Conservation (phyloP, 2,888 invertebrate species). For the Pseudanteris insignis region DNA sequence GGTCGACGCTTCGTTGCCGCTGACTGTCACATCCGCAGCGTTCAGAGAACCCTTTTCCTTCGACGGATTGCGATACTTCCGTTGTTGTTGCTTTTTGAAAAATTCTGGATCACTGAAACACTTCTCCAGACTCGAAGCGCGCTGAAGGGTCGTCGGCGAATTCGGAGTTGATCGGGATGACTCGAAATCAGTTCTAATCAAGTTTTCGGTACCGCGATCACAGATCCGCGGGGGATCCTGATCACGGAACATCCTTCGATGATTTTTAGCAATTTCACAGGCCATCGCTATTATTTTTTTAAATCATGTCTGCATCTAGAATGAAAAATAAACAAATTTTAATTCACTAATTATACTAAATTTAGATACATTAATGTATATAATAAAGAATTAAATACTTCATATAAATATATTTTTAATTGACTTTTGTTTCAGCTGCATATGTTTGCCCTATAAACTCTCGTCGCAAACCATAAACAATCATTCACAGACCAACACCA, state of each 20-base stretch:
- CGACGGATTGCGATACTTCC: slow-evolving; percentile 35
- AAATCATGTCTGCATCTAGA: no score
- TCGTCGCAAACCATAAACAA: no score
- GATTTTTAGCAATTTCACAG: slow-evolving; percentile 57
- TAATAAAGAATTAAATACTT: no score
- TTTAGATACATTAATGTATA: no score
- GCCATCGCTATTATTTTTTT: slow-evolving; percentile 42
- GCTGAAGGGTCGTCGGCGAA: slow-evolving; percentile 51
- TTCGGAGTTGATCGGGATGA: slow-evolving; percentile 51
- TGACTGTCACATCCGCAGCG: slow-evolving; percentile 30
- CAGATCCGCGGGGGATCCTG: slow-evolving; percentile 61
- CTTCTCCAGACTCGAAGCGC: slow-evolving; percentile 54
- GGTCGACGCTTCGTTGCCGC: slow-evolving; percentile 48
- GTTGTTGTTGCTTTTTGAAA: slow-evolving; percentile 49
- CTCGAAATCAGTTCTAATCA: slow-evolving; percentile 51
- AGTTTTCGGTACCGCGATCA: slow-evolving; percentile 47
- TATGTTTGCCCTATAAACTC: no score
- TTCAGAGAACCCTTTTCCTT: slow-evolving; percentile 47
- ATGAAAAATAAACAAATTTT: no score
- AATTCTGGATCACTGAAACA: slow-evolving; percentile 57
- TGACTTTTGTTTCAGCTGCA: no score
- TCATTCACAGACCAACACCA: no score
- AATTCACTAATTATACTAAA: no score
- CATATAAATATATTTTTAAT: no score
- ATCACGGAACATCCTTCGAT: slow-evolving; percentile 57